Evolutionary conservation across 2,888 invertebrate genomes (phyloP), one percentile per base, ranked within the genome.

Genomic region (Polydrusus tereticollis): DNA sequence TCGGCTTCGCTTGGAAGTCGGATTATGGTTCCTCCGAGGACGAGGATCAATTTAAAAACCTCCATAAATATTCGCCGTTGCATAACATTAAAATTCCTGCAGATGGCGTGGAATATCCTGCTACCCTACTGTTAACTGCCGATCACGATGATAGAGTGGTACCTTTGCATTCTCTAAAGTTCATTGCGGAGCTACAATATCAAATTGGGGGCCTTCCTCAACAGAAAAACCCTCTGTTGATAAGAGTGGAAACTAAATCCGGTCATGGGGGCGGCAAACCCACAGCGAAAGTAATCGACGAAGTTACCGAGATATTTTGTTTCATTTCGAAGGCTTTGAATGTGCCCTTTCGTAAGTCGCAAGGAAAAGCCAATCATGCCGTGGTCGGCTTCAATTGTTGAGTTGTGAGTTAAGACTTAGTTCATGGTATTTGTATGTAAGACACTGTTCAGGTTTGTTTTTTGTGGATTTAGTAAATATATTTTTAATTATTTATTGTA

Each of bases 61-160:
- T 97, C 63, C 87, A 91, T 73, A 93, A 94, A 83, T 95, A 95
- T 86, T 99, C 99, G 2, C 99, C 99, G 0, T 87, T 99, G 43
- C 99, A 99, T 87, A 99, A 98, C 85, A 91, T 98, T 7, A 87
- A 87, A 73, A 85, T 89, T n/a, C 94, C 96, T 75, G 52, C 57
- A 77, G 87, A 82, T 16, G 84, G 85, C 6, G 83, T 84, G 8
- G 92, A 97, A 86, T 99, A 98, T 89, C 99, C 99, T 4, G 92
- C 98, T 16, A 93, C 93, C 18, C 87, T 99, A 75, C 89, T 99
- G 73, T 87, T 97, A 78, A 98, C 98, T n/a, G 98, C 96, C 18
- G 98, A 99, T 88, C 98, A 99, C 86, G 98, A 99, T 87, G 98
- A 99, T 87, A 92, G 99, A 78, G 99, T 99, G 76, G 98, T 98